phyloP scores from a whole-genome alignment of 2,797 vertebrate genomes.

The Nannoperca obscura region DNA sequence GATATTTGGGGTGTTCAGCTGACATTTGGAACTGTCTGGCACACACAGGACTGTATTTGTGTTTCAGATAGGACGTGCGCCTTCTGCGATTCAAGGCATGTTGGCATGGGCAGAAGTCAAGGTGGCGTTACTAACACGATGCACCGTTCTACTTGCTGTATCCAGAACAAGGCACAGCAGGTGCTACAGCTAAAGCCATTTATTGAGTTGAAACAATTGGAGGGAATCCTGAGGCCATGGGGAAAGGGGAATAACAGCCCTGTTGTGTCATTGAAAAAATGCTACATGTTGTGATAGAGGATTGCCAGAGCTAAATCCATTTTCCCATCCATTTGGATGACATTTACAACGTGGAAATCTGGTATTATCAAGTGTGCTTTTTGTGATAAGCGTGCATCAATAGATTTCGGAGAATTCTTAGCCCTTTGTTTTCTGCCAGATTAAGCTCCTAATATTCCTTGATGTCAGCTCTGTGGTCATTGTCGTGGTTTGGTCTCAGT shows the following conservation, averaged over 20 bases:
- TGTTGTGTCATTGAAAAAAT: constrained; percentile 55
- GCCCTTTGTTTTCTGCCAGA: constrained; percentile 21
- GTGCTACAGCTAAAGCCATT: constrained; percentile 69
- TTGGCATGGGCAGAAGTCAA: constrained; percentile 61
- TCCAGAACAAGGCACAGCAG: constrained; percentile 63
- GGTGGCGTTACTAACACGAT: constrained; percentile 63
- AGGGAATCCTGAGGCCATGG: constrained; percentile 48
- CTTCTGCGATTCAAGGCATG: constrained; percentile 77
- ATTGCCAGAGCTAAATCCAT: constrained; percentile 48
- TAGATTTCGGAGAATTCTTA: constrained; percentile 33
- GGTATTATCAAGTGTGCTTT: constrained; percentile 39
- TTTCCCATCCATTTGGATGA: constrained; percentile 47
- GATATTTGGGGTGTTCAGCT: constrained; percentile 79
- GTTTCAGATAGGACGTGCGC: constrained; percentile 68
- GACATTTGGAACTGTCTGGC: constrained; percentile 79
- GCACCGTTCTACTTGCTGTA: constrained; percentile 42
- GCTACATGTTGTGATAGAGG: constrained; percentile 47
- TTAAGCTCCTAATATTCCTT: constrained; percentile 11
- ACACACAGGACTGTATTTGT: constrained; percentile 72
- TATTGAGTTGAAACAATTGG: constrained; percentile 73
- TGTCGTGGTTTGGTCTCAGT: not conserved
- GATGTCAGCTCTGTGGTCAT: not conserved
- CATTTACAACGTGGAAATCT: constrained; percentile 52
- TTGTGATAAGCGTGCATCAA: constrained; percentile 37
- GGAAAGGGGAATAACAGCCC: constrained; percentile 38